These are phyloP conservation scores for Harpagoxenus sublaevis DNA, from an alignment of 2,888 invertebrate genomes.

Conservation along the genomic window DNA sequence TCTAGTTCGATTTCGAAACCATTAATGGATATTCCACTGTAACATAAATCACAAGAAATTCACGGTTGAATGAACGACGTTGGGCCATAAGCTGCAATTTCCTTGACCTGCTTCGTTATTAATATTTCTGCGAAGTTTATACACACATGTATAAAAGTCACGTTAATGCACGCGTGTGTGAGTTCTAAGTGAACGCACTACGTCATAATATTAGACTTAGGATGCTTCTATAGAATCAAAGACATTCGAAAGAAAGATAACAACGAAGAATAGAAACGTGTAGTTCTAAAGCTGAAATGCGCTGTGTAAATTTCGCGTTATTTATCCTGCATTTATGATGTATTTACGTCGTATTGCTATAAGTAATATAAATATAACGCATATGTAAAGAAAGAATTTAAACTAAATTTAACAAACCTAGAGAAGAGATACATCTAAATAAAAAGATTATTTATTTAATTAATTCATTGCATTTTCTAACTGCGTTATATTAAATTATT, in stretches of 20 bases:
- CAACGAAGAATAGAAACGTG: not conserved
- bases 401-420: not conserved
- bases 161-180: conserved; percentile 13
- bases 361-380: conserved; percentile 1
- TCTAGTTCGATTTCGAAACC: not conserved
- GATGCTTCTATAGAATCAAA: conserved; percentile 34
- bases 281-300: conserved; percentile 6
- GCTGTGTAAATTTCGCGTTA: not conserved
- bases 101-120: conserved; percentile 59
- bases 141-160: conserved; percentile 17
- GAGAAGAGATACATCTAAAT: not conserved
- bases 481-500: not conserved
- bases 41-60: conserved; percentile 26
- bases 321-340: not conserved
- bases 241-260: not conserved
- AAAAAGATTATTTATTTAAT: not conserved
- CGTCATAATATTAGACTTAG: conserved; percentile 41
- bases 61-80: conserved; percentile 60
- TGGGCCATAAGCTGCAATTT: conserved; percentile 48
- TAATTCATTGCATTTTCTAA: not conserved
- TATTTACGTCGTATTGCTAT: not conserved
- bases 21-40: conserved; percentile 5
- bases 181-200: conserved; percentile 19
- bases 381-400: not conserved
- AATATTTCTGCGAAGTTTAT: conserved; percentile 51